phyloP scores from a whole-genome alignment of 2,113 vertebrate species.

The Barnardius zonarius region DNA sequence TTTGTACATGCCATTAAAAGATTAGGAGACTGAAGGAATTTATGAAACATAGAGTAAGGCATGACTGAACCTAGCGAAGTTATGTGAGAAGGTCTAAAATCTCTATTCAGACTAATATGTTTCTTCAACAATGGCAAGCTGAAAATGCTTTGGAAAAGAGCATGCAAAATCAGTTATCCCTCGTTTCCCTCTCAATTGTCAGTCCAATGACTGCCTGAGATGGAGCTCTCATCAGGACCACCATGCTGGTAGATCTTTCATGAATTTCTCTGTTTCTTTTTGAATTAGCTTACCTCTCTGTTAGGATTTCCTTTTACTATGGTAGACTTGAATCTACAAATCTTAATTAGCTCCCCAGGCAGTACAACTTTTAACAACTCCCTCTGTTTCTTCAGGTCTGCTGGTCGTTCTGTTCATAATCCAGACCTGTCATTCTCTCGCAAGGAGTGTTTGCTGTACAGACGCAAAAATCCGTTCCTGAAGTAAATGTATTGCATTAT shows the following conservation, averaged over 20 bases:
- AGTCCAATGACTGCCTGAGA: background rate
- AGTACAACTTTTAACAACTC: background rate
- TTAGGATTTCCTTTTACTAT: background rate
- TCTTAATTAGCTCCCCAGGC: background rate
- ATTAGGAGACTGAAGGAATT: background rate
- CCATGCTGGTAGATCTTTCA: background rate
- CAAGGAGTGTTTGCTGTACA: background rate
- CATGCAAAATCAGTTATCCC: background rate
- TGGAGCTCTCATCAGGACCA: background rate
- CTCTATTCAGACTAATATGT: background rate
- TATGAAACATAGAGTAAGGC: background rate
- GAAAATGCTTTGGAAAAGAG: background rate
- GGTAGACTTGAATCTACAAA: background rate
- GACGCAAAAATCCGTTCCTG: background rate
- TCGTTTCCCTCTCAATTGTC: background rate
- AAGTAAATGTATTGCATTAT: background rate
- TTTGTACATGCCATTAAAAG: background rate
- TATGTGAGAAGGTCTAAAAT: background rate
- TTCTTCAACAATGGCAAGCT: background rate
- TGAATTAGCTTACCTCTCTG: background rate
- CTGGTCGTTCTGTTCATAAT: background rate
- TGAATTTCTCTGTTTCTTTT: background rate
- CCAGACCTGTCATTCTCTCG: background rate
- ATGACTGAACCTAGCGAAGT: background rate
- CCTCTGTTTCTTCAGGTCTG: background rate